Evolutionary conservation across 1,140 invertebrate genomes (phyloP).

Genomic region (Caenorhabditis latens): DNA sequence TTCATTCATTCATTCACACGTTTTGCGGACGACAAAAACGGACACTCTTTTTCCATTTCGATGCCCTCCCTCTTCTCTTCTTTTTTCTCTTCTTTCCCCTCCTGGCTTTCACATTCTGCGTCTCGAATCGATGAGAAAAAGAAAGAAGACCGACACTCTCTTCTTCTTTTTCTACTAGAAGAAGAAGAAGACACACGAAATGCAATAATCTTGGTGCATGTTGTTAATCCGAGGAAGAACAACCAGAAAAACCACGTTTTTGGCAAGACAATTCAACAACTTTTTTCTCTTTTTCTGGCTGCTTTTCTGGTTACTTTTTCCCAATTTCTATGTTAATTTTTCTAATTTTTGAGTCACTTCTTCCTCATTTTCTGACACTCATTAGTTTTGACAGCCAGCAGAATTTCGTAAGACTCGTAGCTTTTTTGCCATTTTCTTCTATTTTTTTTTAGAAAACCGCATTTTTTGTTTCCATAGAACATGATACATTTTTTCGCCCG

Average conservation of each 20-base stretch:
- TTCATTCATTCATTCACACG: conserved; percentile 3
- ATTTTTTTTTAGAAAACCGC: too few species aligned
- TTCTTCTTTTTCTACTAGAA: neutral
- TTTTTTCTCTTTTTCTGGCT: too few species aligned
- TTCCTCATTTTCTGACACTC: too few species aligned
- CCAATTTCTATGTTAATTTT: too few species aligned
- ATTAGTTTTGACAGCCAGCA: too few species aligned
- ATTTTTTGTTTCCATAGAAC: too few species aligned
- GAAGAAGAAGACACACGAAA: neutral
- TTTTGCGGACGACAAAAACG: conserved; percentile 44
- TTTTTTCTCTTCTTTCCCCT: neutral
- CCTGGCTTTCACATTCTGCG: neutral
- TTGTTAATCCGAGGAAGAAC: conserved; percentile 34
- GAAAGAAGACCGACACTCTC: conserved; percentile 1
- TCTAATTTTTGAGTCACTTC: too few species aligned
- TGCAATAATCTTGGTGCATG: conserved; percentile 46
- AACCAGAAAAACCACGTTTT: conserved; percentile 1
- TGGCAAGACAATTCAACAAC: too few species aligned
- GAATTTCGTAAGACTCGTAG: too few species aligned
- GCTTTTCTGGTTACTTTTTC: neutral
- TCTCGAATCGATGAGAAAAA: conserved; percentile 21
- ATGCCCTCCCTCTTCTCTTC: neutral
- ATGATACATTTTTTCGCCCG: too few species aligned
- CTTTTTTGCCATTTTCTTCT: too few species aligned
- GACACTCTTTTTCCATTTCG: neutral